These are phyloP conservation scores for Eciton burchellii DNA, from an alignment of 1,140 invertebrate species.

Conservation along the genomic window DNA sequence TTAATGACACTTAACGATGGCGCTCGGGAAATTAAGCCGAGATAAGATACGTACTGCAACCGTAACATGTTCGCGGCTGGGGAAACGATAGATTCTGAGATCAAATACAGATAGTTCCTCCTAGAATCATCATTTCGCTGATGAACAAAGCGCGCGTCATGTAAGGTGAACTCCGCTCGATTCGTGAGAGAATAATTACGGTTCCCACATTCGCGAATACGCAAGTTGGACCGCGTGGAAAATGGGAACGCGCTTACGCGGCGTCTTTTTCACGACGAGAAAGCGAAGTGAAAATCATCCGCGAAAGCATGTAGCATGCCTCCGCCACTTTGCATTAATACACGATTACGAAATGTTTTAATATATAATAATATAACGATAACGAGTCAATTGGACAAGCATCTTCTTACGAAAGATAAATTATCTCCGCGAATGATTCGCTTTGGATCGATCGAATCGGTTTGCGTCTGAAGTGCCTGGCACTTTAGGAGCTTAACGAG, in stretches of 20 bases:
- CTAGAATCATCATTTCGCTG: not conserved
- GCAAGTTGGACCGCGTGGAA: conserved; percentile 41
- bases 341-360: conserved; percentile 50
- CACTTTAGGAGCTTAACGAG: not conserved
- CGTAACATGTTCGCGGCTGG: no score
- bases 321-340: conserved; percentile 40
- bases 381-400: conserved; percentile 30
- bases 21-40: no score
- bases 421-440: not conserved
- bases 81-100: not conserved
- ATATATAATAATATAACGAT: conserved; percentile 9
- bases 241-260: conserved; percentile 21
- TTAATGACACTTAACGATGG: no score
- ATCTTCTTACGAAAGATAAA: conserved; percentile 26
- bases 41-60: no score
- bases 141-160: not conserved
- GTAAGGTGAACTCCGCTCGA: conserved; percentile 2
- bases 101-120: not conserved
- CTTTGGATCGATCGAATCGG: not conserved
- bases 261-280: conserved; percentile 34
- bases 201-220: conserved; percentile 46
- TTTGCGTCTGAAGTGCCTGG: conserved; percentile 5
- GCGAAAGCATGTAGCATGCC: conserved; percentile 48
- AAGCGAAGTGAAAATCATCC: conserved; percentile 56
- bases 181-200: conserved; percentile 31